These are phyloP conservation scores for Nomada flava DNA, from an alignment of 2,888 invertebrate genomes.

Conservation along the genomic window DNA sequence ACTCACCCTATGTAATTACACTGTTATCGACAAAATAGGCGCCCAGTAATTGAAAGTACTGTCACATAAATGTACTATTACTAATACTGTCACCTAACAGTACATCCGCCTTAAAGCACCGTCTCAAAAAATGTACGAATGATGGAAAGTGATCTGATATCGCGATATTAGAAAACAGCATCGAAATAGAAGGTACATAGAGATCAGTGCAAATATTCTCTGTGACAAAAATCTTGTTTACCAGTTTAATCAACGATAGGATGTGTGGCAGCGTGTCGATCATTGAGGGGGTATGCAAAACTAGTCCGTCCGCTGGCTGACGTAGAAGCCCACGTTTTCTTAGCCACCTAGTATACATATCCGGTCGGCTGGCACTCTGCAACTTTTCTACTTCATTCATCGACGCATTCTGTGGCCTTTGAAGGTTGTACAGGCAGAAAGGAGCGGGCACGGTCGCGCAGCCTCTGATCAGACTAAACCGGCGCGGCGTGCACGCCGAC, in stretches of 20 bases:
- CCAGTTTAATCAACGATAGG: neutral
- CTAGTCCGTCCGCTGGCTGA: conserved; percentile 54
- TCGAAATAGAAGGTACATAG: no score
- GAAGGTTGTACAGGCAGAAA: conserved; percentile 81
- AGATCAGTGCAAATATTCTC: no score
- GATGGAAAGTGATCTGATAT: no score
- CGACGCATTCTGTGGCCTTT: conserved; percentile 83
- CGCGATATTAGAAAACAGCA: no score
- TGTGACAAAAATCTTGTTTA: no score
- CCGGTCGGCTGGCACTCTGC: conserved; percentile 76
- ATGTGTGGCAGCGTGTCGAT: conserved; percentile 7
- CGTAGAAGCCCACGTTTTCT: conserved; percentile 67
- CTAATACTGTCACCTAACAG: no score
- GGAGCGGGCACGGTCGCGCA: conserved; percentile 70
- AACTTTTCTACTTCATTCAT: conserved; percentile 83
- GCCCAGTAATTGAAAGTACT: no score
- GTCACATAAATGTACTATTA: no score
- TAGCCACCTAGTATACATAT: conserved; percentile 74
- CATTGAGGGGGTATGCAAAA: conserved; percentile 40
- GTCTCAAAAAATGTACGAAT: no score
- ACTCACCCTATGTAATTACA: no score
- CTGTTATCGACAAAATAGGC: no score
- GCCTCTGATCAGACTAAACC: conserved; percentile 48
- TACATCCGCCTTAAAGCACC: no score
- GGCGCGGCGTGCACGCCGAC: conserved; percentile 49